Percentiles rank a stretch among this genome's conserved stretches.
These are phyloP conservation scores for Chelmon rostratus DNA, from an alignment of 2,797 vertebrate genomes.

Conservation along the genomic window DNA sequence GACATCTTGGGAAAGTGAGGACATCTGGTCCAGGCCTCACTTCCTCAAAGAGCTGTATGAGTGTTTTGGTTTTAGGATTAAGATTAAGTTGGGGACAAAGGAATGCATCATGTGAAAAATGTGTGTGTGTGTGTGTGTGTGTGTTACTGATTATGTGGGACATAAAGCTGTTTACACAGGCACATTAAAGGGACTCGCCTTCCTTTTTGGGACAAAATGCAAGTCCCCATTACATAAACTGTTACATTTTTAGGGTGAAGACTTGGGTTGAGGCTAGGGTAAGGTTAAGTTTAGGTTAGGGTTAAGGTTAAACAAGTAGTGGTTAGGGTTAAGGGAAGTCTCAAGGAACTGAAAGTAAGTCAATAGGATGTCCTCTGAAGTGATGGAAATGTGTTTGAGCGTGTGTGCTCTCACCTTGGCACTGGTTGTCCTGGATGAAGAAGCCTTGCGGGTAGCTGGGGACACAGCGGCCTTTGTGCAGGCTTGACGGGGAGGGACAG, in stretches of 20 bases:
- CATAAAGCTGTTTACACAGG: no score
- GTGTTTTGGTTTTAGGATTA: background rate
- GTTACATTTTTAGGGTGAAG: no score
- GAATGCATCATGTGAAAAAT: background rate
- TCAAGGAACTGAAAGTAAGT: no score
- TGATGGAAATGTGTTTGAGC: background rate
- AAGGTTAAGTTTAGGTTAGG: no score
- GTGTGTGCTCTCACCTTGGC: constrained; percentile 84
- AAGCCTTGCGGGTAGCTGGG: constrained; percentile 85
- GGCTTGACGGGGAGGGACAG: constrained; percentile 77
- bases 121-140: background rate
- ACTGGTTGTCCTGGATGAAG: constrained; percentile 78
- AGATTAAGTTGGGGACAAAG: constrained; percentile 40
- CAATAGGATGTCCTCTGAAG: no score
- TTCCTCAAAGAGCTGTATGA: background rate
- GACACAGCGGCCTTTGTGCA: constrained; percentile 86
- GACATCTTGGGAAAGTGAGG: background rate
- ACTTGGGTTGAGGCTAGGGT: no score
- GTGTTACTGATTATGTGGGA: background rate
- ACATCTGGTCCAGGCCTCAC: background rate
- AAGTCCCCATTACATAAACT: no score
- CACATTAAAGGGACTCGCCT: no score
- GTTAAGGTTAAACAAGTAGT: no score
- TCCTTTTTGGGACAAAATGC: no score
- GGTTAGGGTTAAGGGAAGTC: no score